Evolutionary conservation across 92 coral and sea anemone genomes (phyloP).

Genomic region (Muricea muricata): DNA sequence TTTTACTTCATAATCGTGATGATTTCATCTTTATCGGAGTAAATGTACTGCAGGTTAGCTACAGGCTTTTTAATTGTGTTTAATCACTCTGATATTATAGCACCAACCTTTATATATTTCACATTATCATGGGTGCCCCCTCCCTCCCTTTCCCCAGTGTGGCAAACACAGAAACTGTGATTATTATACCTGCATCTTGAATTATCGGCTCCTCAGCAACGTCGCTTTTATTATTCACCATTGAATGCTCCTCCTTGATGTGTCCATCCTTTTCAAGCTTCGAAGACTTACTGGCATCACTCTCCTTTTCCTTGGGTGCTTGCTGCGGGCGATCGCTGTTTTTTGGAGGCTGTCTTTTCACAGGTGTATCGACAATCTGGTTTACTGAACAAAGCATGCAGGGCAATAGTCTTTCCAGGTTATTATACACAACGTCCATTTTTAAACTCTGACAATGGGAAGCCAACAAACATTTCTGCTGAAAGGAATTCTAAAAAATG

Average conservation of each 20-base stretch:
- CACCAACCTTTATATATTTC: too few species aligned
- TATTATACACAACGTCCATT: conserved; percentile 56
- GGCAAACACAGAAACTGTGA: too few species aligned
- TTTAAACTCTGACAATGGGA: conserved; percentile 69
- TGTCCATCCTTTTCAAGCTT: neutral
- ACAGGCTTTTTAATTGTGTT: too few species aligned
- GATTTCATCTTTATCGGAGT: too few species aligned
- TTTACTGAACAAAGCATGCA: conserved; percentile 33
- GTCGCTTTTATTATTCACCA: neutral
- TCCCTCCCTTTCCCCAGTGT: too few species aligned
- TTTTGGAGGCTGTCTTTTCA: neutral
- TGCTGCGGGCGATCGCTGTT: neutral
- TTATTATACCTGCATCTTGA: neutral
- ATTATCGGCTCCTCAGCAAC: neutral
- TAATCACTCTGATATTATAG: too few species aligned
- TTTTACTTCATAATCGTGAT: too few species aligned
- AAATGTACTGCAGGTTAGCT: too few species aligned
- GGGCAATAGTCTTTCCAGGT: conserved; percentile 67
- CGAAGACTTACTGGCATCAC: neutral
- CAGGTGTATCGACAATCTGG: neutral
- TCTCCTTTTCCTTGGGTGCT: neutral
- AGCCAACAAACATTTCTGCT: conserved; percentile 29
- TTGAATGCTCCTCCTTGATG: neutral
- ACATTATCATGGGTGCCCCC: too few species aligned
- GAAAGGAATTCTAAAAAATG: neutral